Percentiles rank a stretch among this genome's conserved stretches.
Evolutionary conservation across 2,797 vertebrate genomes (phyloP).

Genomic region (Rhincodon typus): DNA sequence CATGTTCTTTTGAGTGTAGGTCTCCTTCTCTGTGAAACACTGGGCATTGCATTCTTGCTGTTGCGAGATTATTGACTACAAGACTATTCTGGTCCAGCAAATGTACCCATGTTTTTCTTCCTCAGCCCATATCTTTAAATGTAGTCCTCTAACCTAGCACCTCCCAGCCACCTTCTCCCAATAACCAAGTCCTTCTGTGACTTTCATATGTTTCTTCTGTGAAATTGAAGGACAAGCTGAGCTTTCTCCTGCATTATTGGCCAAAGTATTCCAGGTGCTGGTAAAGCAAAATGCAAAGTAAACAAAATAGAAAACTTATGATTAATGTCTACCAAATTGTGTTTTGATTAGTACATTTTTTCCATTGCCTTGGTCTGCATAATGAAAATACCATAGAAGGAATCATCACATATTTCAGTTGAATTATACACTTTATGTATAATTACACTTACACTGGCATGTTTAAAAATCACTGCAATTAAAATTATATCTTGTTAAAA

Average conservation of each 20-base stretch:
- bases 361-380: conserved; percentile 4
- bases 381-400: background rate
- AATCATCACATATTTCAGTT: background rate
- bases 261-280: conserved; percentile 9
- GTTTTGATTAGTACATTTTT: conserved; percentile 12
- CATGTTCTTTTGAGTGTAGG: background rate
- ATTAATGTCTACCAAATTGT: conserved; percentile 10
- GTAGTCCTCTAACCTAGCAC: background rate
- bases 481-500: background rate
- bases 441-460: no score
- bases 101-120: no score
- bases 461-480: background rate
- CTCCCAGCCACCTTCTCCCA: no score
- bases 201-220: background rate
- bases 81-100: background rate
- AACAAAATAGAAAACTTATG: background rate
- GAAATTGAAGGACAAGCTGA: background rate
- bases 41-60: background rate
- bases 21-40: background rate
- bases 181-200: background rate
- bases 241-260: background rate
- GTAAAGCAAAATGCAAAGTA: conserved; percentile 15
- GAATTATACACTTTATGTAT: background rate
- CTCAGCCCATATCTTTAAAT: background rate
- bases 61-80: background rate